These are phyloP conservation scores for Illadopsis cleaveri DNA, from an alignment of 2,113 vertebrate species.

Conservation along the genomic window DNA sequence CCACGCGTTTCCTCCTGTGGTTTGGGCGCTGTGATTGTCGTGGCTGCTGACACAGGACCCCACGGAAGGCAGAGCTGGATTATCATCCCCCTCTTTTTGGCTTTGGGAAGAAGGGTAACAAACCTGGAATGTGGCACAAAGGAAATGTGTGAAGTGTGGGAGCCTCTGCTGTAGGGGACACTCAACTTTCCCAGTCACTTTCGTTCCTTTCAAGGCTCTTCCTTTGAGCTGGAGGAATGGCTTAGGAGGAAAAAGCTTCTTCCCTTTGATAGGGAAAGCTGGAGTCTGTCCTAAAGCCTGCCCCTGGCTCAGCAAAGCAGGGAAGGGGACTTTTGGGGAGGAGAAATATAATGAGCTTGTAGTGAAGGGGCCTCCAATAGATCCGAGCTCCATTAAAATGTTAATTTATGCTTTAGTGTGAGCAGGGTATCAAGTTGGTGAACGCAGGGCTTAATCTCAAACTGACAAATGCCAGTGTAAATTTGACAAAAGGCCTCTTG, in stretches of 20 bases:
- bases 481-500: constrained; percentile 58
- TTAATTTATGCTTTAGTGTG: constrained; percentile 58
- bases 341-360: constrained; percentile 20
- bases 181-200: neutral
- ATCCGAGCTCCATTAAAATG: constrained; percentile 22
- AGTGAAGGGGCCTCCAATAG: constrained; percentile 16
- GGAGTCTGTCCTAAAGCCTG: neutral
- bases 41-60: neutral
- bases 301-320: neutral
- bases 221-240: neutral
- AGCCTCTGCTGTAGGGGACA: neutral
- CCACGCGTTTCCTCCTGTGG: neutral
- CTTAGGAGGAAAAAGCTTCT: neutral
- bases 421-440: neutral
- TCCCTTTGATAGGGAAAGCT: neutral
- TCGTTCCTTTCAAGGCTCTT: neutral
- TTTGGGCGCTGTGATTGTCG: neutral
- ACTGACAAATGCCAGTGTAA: constrained; percentile 26
- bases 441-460: constrained; percentile 15
- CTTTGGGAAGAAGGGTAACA: neutral
- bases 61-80: neutral
- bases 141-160: neutral
- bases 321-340: neutral
- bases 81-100: neutral
- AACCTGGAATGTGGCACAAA: neutral